A percentile compares a stretch with the other conserved stretches of the same genome.
These are phyloP conservation scores for Upupa epops DNA, from an alignment of 2,113 vertebrate species.

Conservation along the genomic window DNA sequence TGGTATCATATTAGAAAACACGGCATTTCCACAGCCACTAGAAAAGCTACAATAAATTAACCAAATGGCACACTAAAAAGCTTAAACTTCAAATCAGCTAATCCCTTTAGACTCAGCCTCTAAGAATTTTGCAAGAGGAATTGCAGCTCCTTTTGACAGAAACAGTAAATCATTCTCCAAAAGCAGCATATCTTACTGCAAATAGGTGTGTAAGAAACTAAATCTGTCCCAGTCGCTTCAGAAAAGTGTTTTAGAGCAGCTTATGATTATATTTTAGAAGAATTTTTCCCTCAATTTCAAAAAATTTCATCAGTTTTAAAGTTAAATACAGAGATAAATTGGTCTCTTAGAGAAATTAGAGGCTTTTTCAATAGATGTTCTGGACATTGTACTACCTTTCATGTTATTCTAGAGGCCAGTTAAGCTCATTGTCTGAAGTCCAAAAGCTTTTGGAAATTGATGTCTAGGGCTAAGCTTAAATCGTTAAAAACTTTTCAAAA, in stretches of 20 bases:
- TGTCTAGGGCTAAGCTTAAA: slow-evolving; percentile 52
- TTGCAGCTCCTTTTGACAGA: slow-evolving; percentile 34
- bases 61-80: slow-evolving; percentile 48
- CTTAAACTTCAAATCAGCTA: slow-evolving; percentile 49
- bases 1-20: background rate
- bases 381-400: slow-evolving; percentile 32
- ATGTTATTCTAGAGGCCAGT: slow-evolving; percentile 49
- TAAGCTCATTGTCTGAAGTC: slow-evolving; percentile 48
- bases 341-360: slow-evolving; percentile 20
- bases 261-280: slow-evolving; percentile 35
- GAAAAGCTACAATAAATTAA: slow-evolving; percentile 52
- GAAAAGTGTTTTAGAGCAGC: slow-evolving; percentile 31
- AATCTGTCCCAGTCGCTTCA: slow-evolving; percentile 20
- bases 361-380: slow-evolving; percentile 24
- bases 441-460: slow-evolving; percentile 51
- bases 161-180: slow-evolving; percentile 52
- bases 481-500: slow-evolving; percentile 55
- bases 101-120: slow-evolving; percentile 56
- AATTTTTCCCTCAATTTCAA: slow-evolving; percentile 20
- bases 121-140: slow-evolving; percentile 30
- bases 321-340: slow-evolving; percentile 45
- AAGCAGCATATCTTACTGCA: slow-evolving; percentile 44
- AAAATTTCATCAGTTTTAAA: slow-evolving; percentile 50
- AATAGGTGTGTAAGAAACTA: slow-evolving; percentile 35
- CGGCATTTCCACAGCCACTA: background rate